Percentiles rank a stretch among this genome's conserved stretches.
These are phyloP conservation scores for Doryteuthis pealeii DNA, from an alignment of 1,140 invertebrate genomes.

Conservation along the genomic window DNA sequence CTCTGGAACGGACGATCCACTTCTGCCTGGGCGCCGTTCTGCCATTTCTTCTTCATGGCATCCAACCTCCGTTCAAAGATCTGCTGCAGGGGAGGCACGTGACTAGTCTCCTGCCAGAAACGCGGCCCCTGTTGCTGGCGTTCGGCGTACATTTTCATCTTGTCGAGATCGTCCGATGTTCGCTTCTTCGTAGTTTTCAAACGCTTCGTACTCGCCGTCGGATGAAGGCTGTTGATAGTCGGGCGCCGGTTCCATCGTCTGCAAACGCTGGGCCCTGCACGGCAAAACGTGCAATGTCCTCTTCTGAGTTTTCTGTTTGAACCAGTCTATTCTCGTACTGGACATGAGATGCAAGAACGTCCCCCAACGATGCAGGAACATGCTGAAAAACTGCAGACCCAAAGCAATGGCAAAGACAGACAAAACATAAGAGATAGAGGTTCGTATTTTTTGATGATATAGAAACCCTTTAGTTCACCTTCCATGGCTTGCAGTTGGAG, in stretches of 20 bases:
- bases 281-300: conserved; percentile 52
- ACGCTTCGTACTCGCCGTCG: conserved; percentile 2
- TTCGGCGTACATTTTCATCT: background rate
- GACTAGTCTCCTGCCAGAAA: no score
- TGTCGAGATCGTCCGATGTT: background rate
- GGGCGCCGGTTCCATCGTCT: conserved; percentile 45
- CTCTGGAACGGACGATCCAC: background rate
- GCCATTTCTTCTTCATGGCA: background rate
- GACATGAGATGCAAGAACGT: conserved; percentile 97
- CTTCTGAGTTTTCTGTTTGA: conserved; percentile 60
- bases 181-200: background rate
- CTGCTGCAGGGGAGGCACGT: background rate
- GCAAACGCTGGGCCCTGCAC: conserved; percentile 45
- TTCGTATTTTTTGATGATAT: conserved; percentile 55
- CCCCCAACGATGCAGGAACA: no score
- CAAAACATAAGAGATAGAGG: conserved; percentile 61
- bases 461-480: conserved; percentile 51
- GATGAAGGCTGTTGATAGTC: conserved; percentile 34
- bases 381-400: conserved; percentile 69
- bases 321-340: conserved; percentile 89
- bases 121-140: background rate
- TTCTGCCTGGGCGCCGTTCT: background rate
- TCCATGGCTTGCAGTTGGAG: conserved; percentile 82
- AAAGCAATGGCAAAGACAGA: conserved; percentile 61
- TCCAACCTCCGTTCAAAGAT: background rate